phyloP scores from a whole-genome alignment of 35 echinoderm and acorn worm species.

The Apostichopus parvimensis region DNA sequence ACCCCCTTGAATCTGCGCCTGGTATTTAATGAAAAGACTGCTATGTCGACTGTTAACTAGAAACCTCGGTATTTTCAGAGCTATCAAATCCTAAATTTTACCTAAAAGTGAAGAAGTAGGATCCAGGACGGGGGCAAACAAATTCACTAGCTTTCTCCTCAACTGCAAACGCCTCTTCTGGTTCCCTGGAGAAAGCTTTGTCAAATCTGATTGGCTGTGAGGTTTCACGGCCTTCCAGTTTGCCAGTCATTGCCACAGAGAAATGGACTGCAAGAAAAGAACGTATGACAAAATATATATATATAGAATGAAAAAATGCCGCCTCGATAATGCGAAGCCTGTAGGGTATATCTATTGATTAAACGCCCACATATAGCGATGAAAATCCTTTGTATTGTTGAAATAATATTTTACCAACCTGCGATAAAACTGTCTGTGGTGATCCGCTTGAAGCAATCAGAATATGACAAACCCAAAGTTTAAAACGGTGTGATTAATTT shows the following conservation, averaged over 20 bases:
- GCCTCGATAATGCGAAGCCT: neutral
- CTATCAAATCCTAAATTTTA: neutral
- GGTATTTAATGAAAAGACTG: too few relatives aligned
- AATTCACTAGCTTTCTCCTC: slow-evolving; percentile 58
- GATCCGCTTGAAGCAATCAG: neutral
- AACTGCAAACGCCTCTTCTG: slow-evolving; percentile 38
- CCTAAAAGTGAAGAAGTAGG: slow-evolving; percentile 54
- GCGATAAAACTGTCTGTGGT: neutral
- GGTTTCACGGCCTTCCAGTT: slow-evolving; percentile 53
- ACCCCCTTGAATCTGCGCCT: too few relatives aligned
- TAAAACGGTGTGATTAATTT: neutral
- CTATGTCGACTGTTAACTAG: too few relatives aligned
- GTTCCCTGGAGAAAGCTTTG: slow-evolving; percentile 45
- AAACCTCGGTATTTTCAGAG: too few relatives aligned
- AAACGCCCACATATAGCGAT: neutral
- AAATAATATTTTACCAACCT: slow-evolving; percentile 1
- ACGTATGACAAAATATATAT: neutral
- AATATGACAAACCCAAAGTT: neutral
- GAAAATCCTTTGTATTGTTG: neutral
- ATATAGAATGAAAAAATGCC: neutral
- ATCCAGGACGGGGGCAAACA: slow-evolving; percentile 42
- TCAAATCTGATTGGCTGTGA: slow-evolving; percentile 49
- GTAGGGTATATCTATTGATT: neutral
- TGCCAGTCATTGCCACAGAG: slow-evolving; percentile 53
- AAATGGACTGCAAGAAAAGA: slow-evolving; percentile 39